These are phyloP conservation scores for Pseudochromis fuscus DNA, from an alignment of 2,797 vertebrate genomes.

Conservation along the genomic window DNA sequence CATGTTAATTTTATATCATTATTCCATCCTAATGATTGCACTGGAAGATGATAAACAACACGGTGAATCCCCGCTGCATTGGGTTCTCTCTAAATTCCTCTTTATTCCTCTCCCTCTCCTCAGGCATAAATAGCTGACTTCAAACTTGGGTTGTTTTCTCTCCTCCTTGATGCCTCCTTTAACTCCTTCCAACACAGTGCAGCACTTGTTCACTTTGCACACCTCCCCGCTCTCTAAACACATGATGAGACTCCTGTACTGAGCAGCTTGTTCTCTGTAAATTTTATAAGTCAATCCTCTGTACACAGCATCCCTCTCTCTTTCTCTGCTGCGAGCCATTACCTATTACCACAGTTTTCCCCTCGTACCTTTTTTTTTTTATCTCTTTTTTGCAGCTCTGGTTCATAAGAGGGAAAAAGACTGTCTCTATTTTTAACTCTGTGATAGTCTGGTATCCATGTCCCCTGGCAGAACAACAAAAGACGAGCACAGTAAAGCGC, in stretches of 20 bases:
- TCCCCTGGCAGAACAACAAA: constrained; percentile 64
- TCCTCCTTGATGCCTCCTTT: constrained; percentile 39
- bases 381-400: constrained; percentile 4
- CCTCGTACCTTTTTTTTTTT: constrained; percentile 5
- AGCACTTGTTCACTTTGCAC: constrained; percentile 47
- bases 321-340: constrained; percentile 17
- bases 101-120: constrained; percentile 8
- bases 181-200: constrained; percentile 39
- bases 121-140: constrained; percentile 31
- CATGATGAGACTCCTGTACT: constrained; percentile 25
- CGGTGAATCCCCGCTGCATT: constrained; percentile 19
- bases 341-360: constrained; percentile 36
- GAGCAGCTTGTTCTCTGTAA: constrained; percentile 25
- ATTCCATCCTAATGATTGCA: constrained; percentile 45
- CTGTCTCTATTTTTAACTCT: constrained; percentile 48
- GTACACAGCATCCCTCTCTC: no score
- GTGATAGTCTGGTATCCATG: constrained; percentile 47
- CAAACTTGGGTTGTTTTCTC: constrained; percentile 39
- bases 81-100: constrained; percentile 11
- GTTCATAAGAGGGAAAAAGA: constrained; percentile 27
- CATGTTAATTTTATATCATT: constrained; percentile 38
- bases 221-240: constrained; percentile 48
- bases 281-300: constrained; percentile 24
- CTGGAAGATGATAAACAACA: constrained; percentile 33
- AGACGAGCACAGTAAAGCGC: constrained; percentile 44